Evolutionary conservation across 2,888 invertebrate species (phyloP), one percentile per base, ranked within the genome.

Genomic region (Sarcophaga carnaria): DNA sequence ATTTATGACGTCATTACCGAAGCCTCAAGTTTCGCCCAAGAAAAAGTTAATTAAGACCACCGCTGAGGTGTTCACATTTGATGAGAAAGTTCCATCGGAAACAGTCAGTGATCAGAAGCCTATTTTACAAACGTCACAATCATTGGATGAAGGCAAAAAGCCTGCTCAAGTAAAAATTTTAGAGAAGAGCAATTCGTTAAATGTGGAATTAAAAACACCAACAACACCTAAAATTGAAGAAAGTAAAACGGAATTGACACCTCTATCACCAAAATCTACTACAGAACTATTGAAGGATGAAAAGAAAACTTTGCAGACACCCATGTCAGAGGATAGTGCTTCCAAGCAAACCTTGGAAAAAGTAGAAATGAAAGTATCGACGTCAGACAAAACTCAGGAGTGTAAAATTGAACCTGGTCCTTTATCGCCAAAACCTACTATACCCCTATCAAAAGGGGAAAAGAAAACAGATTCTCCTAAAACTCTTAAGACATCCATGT

Each of bases 41-140:
- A 79, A 88, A 45, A 89, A 89, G 27, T 69, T 84, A 17, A 54
- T 80, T 27, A 88, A 87, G 49, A 88, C 88, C 25, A 88, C 88
- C 1, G 90, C 90, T 5, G 90, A 91, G 62, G 88, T 91, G 11
- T 91, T 91, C 62, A 91, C 91, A 3, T 91, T 91, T 75, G 91
- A 90, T 81, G 88, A 88, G 20, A 87, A 82, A 10, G 14, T 60
- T 17, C 14, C 6, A 25, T 10, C 37, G 20, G 25, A 79, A 77
- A 22, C 59, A 78, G 3, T 37, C 64, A n/a, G 10, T 54, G 27
- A 77, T 75, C 4, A 22, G 77, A 10, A 59, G 4, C 5, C 59
- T 6, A 54, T 17, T 49, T 22, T 69, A 0, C 74, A 60, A 67
- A 60, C 76, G 12, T 80, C 77, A 0, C 47, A 79, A 59, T 49